Evolutionary conservation across 2,797 vertebrate genomes (phyloP).

Genomic region (Cirrhinus mrigala): DNA sequence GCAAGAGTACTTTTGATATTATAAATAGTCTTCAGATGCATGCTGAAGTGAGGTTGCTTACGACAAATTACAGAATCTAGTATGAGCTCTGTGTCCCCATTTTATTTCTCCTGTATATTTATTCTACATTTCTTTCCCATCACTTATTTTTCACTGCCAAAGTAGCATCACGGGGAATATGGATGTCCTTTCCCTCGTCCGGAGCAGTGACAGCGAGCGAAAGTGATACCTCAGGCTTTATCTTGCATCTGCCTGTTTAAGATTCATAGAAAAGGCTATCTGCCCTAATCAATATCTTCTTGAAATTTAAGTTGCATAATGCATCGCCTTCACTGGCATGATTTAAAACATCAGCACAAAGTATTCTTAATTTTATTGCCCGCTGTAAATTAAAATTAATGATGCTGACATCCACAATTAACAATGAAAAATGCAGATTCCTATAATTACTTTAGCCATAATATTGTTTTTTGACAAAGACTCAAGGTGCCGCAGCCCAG

Average conservation of each 20-base stretch:
- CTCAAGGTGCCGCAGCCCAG: conserved; percentile 94
- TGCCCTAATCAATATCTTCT: conserved; percentile 87
- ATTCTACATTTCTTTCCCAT: conserved; percentile 24
- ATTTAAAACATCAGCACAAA: conserved; percentile 99
- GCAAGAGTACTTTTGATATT: neutral
- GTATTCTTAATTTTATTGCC: conserved; percentile 99
- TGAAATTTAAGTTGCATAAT: conserved; percentile 87
- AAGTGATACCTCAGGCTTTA: conserved; percentile 85
- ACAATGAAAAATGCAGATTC: conserved; percentile 99
- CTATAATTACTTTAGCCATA: conserved; percentile 99
- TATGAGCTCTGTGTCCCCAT: neutral
- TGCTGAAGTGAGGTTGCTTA: neutral
- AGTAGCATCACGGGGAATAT: conserved; percentile 35
- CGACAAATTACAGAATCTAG: neutral
- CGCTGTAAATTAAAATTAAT: conserved; percentile 99
- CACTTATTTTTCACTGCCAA: conserved; percentile 36
- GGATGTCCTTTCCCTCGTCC: conserved; percentile 37
- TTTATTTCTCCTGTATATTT: conserved; percentile 18
- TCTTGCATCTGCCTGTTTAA: conserved; percentile 83
- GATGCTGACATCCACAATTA: conserved; percentile 99
- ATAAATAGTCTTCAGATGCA: conserved; percentile 6
- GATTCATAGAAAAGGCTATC: conserved; percentile 86
- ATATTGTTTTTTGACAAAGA: conserved; percentile 95
- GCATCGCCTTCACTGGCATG: conserved; percentile 87
- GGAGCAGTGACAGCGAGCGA: conserved; percentile 77